Conservation (phyloP, 2,797 vertebrate species). For the Pseudochromis fuscus region DNA sequence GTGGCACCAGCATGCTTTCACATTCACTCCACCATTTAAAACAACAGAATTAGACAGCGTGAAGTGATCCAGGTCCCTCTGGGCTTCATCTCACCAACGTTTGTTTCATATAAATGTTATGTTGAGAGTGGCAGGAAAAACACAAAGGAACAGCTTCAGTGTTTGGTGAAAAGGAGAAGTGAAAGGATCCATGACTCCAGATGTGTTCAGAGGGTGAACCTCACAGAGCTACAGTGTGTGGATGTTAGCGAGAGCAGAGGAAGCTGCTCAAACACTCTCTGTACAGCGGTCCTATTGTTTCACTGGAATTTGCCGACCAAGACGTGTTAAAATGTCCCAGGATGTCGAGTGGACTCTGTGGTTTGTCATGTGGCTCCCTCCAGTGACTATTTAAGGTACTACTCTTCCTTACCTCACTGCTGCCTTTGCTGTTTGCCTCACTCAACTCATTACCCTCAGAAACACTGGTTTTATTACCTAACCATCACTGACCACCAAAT, state of each 20-base stretch:
- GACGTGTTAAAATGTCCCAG: conserved; percentile 10
- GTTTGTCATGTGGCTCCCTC: conserved; percentile 52
- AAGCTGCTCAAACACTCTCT: conserved; percentile 12
- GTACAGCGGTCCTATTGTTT: conserved; percentile 44
- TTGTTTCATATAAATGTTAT: not conserved
- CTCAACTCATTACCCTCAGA: too few relatives aligned
- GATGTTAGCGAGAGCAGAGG: conserved; percentile 5
- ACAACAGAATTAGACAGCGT: conserved; percentile 35
- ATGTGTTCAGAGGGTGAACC: conserved; percentile 4
- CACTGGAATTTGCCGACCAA: conserved; percentile 47
- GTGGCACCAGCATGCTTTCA: conserved; percentile 26
- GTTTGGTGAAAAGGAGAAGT: too few relatives aligned
- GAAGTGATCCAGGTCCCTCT: conserved; percentile 5
- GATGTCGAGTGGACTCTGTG: not conserved
- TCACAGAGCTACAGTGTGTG: conserved; percentile 12
- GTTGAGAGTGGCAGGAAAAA: not conserved
- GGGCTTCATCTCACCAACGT: conserved; percentile 25
- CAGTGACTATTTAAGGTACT: conserved; percentile 18
- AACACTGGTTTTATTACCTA: too few relatives aligned
- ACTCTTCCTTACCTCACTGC: not conserved
- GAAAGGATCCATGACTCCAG: not conserved
- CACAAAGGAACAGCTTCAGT: conserved; percentile 1
- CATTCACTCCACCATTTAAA: conserved; percentile 33
- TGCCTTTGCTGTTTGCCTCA: too few relatives aligned
- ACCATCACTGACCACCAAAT: too few relatives aligned